Base-by-base conservation (phyloP, 2,888 invertebrate genomes). In the Belgica antarctica region DNA sequence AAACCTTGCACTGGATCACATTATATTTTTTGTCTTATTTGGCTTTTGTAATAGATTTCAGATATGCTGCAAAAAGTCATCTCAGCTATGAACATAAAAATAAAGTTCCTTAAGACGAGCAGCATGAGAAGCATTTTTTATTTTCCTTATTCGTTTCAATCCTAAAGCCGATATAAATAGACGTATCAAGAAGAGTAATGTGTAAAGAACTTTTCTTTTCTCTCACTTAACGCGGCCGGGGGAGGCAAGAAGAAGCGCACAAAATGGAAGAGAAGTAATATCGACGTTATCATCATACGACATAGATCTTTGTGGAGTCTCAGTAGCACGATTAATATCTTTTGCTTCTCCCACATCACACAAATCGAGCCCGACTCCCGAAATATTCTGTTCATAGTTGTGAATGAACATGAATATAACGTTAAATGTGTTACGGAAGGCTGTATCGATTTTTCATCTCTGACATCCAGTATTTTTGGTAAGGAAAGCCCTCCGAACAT, bases 391-490 rank as follows among this genome's bases (percentile, higher is more conserved):
- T n/a, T n/a, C n/a, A n/a, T n/a, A n/a, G 31, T 10, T 31, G 31
- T 31, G 10, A 10, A 4, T 31, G 31, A 31, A 31, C 19, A 22
- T 52, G 17, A 22, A 17, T 22, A 17, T 19, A 52, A 19, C 3
- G 22, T 19, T 8, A 17, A 19, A 52, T 17, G 52, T 52, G 52
- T 52, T 52, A 52, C 52, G 52, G 52, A 52, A 52, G 52, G 17
- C 52, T 52, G 3, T 52, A 52, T 52, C 17, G 52, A 52, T 52
- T 52, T 52, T 52, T 52, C 24, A 2, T 19, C 4, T 12, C 4
- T 52, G 5, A 22, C n/a, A n/a, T 52, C 52, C 24, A 7, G 22
- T 17, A 22, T 22, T 52, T 52, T 52, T 19, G 5, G 2, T 52
- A 46, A 7, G 15, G 7, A 4, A 46, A 7, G 19, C 19, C 17